A percentile compares a stretch with the other conserved stretches of the same genome.
Conservation (phyloP, 2,888 invertebrate genomes). For the Yponomeuta plumbellus region DNA sequence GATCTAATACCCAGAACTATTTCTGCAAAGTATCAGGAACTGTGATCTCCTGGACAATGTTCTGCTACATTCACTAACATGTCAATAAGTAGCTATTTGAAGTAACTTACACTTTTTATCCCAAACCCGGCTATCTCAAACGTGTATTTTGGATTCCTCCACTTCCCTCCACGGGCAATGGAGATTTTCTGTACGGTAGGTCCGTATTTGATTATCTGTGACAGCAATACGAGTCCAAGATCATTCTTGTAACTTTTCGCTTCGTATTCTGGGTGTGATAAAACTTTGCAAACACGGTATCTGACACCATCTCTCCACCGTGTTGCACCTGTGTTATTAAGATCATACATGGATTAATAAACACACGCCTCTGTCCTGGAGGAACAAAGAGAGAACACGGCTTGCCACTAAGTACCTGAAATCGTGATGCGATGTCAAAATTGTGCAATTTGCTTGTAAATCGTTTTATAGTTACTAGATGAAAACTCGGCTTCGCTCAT, state of each 20-base stretch:
- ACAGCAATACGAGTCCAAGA: neutral
- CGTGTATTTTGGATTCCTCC: neutral
- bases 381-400: no score
- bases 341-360: no score
- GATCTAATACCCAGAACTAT: no score
- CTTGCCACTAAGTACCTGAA: no score
- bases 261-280: neutral
- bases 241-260: neutral
- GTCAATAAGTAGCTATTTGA: no score
- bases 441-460: no score
- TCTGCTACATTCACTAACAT: no score
- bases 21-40: no score
- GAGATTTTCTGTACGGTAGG: neutral
- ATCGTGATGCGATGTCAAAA: no score
- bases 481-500: no score
- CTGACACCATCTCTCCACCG: neutral
- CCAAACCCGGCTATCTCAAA: neutral
- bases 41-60: no score
- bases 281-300: neutral
- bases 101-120: neutral
- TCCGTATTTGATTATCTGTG: neutral
- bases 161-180: neutral
- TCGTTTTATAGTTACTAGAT: neutral
- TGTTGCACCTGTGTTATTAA: neutral
- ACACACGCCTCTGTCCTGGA: no score